Evolutionary conservation across 2,888 invertebrate genomes (phyloP).

Genomic region (Noctua janthina): DNA sequence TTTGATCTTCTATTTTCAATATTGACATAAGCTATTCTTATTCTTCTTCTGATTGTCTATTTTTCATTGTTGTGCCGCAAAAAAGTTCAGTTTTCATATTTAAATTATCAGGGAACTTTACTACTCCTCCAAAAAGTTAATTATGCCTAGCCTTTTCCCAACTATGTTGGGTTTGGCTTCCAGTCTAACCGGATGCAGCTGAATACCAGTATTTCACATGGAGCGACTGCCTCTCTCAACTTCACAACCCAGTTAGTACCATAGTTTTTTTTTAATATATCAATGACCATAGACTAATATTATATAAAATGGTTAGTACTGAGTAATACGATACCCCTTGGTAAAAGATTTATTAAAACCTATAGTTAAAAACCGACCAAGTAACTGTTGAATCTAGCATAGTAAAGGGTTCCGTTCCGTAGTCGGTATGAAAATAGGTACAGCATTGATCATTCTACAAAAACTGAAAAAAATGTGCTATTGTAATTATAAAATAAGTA

Average conservation of each 20-base stretch:
- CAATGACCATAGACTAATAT: too few species aligned
- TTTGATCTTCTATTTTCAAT: constrained; percentile 85
- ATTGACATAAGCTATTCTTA: constrained; percentile 74
- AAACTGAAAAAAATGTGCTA: too few species aligned
- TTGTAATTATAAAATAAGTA: too few species aligned
- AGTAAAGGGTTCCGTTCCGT: too few species aligned
- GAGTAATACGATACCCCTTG: too few species aligned
- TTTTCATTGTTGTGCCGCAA: constrained; percentile 33
- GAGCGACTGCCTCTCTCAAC: not conserved
- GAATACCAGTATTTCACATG: not conserved
- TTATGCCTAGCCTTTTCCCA: not conserved
- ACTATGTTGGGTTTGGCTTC: not conserved
- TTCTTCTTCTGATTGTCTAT: constrained; percentile 51
- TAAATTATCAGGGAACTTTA: not conserved
- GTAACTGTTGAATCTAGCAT: not conserved
- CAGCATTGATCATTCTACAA: too few species aligned
- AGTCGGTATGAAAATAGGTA: too few species aligned
- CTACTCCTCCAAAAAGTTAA: not conserved
- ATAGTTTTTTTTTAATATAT: too few species aligned
- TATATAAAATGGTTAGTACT: too few species aligned
- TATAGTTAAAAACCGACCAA: not conserved
- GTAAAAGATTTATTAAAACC: not conserved
- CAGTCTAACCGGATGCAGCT: not conserved
- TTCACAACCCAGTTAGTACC: not conserved
- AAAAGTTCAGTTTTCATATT: constrained; percentile 33